Evolutionary conservation across 2,113 vertebrate species (phyloP), one percentile per base, ranked within the genome.

Genomic region (Plecturocebus donacophilus): DNA sequence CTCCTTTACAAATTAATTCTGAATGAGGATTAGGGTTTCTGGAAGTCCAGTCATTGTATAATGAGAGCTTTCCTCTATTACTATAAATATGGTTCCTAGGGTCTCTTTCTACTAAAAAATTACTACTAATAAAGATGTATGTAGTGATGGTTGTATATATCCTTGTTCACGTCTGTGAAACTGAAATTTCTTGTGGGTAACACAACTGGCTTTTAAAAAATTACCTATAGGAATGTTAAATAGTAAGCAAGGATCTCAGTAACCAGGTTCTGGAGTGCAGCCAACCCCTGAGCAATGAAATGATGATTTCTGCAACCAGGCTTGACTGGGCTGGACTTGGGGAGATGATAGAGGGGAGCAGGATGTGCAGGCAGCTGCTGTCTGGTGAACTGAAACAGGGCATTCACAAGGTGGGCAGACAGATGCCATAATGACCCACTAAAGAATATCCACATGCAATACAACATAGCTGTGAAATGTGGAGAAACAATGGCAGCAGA

Each of bases 341-440:
- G 47, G 58, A 85, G 95, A 95, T 96, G 97, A 97, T 86, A 58
- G 85, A 97, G 89, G 54, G 83, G 84, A 96, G 90, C 96, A 88
- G 91, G 91, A 76, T 92, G 92, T 79, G 68, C 71, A 35, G 81
- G 97, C 97, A 98, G 97, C 98, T 98, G 98, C 96, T 96, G 96
- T 75, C 96, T 93, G 66, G 58, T 92, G 97, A 95, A 84, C 90
- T 85, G 94, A 96, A 94, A 95, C 71, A 10, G 92, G 81, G 89
- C 84, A 56, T 61, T 54, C 97, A 95, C 96, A 98, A 98, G 97
- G 96, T 98, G 96, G 92, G 96, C 87, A 97, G 96, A 94, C 96
- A 98, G 96, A 98, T 98, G 97, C 96, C 49, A 4, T 97, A 96
- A 97, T 96, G 96, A 95, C 96, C 94, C 96, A 86, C 96, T 90